Conservation (phyloP, 2,113 vertebrate species). For the Microtus ochrogaster region DNA sequence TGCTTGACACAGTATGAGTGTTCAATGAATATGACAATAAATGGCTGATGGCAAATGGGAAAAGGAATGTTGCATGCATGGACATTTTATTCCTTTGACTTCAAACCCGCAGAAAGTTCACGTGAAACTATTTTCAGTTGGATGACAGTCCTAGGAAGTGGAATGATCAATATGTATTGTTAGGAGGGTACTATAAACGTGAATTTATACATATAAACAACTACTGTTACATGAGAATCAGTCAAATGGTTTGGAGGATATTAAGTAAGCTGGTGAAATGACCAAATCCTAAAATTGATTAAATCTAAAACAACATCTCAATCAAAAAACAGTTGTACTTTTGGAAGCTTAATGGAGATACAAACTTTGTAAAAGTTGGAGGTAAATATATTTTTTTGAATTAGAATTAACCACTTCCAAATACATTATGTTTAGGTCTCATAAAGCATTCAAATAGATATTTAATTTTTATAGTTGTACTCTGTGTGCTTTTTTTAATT, state of each 20-base stretch:
- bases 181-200: neutral
- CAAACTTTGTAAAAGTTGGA: conserved; percentile 37
- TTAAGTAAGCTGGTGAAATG: neutral
- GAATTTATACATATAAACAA: neutral
- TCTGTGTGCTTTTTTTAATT: neutral
- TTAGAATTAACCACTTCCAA: neutral
- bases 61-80: neutral
- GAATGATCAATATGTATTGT: neutral
- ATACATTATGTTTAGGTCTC: conserved; percentile 1
- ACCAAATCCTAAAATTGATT: conserved; percentile 44
- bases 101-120: neutral
- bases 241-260: neutral
- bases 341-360: conserved; percentile 33
- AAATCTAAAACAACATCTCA: conserved; percentile 1
- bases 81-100: neutral
- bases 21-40: neutral
- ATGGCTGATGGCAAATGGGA: neutral
- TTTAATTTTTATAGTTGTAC: neutral
- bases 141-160: neutral
- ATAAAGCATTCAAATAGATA: conserved; percentile 14
- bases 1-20: neutral
- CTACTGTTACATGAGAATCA: neutral
- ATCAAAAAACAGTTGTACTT: conserved; percentile 54
- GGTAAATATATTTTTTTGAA: conserved; percentile 31
- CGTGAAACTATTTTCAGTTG: neutral